Base-by-base conservation (phyloP, 2,797 vertebrate species). In the Pempheris klunzingeri region DNA sequence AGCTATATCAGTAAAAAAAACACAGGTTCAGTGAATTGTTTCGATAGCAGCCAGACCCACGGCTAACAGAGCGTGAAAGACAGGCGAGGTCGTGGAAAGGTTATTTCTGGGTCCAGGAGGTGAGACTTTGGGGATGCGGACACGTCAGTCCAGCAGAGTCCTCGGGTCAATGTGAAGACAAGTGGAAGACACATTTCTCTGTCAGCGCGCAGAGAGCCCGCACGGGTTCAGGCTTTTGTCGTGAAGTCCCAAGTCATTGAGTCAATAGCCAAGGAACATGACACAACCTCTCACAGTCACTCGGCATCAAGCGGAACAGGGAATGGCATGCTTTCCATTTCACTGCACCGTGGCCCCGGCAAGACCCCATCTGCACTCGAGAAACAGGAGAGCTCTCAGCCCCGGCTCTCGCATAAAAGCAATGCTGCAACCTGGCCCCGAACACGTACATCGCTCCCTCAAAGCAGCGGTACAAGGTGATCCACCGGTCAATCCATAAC, bases 241-340 rank as follows among this genome's bases (percentile, higher is more conserved):
- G 90, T 94, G 91, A 94, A 95, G 95, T 96, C 95, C 95, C 95
- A 95, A 96, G 93, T 95, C 96, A 96, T 95, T 83, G 96, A 97
- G 96, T 97, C 97, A 96, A 96, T 96, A 95, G 96, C 96, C 93
- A 93, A 95, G 94, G 96, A 97, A 97, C 96, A 96, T 94, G 96
- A 97, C 96, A 95, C 95, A 96, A 97, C 96, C 96, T 97, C 96
- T 97, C 95, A 94, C 94, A 96, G 92, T 95, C 95, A 96, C 94
- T 95, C 92, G 94, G 91, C 95, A 95, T 96, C 94, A 96, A 92
- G 93, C 90, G 73, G 91, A 95, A 96, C 94, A 95, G 93, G 94
- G 93, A 96, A 89, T 94, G 95, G 94, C 94, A 91, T 94, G 94
- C 94, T 95, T 97, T 96, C 96, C 94, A 96, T 96, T 95, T 95